phyloP scores from a whole-genome alignment of 2,888 invertebrate genomes.

The Tetragnatha montana region DNA sequence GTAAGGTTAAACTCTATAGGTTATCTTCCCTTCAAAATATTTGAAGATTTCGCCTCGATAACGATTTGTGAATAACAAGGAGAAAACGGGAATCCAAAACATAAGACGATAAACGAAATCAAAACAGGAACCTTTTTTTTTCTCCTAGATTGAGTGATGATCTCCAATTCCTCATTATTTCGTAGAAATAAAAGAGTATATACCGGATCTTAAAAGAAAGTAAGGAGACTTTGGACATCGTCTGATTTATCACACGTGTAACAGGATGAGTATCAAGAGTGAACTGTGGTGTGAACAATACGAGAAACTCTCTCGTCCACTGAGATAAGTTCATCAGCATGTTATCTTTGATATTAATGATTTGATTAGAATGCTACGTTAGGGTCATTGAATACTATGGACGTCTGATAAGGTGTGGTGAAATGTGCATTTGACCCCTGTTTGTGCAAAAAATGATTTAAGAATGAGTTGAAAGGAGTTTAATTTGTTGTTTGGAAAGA shows the following conservation, averaged over 20 bases:
- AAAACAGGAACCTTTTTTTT: too few relatives aligned
- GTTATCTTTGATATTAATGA: too few relatives aligned
- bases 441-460: too few relatives aligned
- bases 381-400: too few relatives aligned
- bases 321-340: too few relatives aligned
- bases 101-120: neutral
- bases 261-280: neutral
- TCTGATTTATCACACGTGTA: constrained; percentile 27
- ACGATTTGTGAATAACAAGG: neutral
- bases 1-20: neutral
- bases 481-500: too few relatives aligned
- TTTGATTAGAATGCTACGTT: too few relatives aligned
- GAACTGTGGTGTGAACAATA: neutral
- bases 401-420: too few relatives aligned
- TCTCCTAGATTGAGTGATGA: too few relatives aligned
- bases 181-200: neutral
- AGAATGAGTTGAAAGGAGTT: too few relatives aligned
- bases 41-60: neutral
- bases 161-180: neutral
- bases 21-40: neutral
- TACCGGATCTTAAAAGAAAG: neutral
- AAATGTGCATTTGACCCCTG: too few relatives aligned
- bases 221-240: constrained; percentile 14
- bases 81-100: neutral
- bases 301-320: neutral